Percentiles rank a stretch among this genome's conserved stretches.
Evolutionary conservation across 2,888 invertebrate species (phyloP).

Genomic region (Steromphala cineraria): DNA sequence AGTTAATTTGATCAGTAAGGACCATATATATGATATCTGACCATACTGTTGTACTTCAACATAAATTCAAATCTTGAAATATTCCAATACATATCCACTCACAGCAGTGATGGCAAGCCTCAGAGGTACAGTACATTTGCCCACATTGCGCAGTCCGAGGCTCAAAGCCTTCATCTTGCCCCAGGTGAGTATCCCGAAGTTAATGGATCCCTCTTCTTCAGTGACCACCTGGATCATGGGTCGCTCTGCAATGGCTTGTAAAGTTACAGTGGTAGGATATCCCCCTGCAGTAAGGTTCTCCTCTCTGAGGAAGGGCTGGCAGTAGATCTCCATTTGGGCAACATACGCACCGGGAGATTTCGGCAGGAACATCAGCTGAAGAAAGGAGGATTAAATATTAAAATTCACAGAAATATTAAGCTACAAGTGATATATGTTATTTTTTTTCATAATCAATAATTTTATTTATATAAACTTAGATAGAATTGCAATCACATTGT

Average conservation of each 20-base stretch:
- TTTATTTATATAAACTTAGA: no score
- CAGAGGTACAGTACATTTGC: slow-evolving; percentile 59
- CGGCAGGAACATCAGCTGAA: slow-evolving; percentile 67
- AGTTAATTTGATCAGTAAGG: no score
- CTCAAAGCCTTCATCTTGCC: slow-evolving; percentile 53
- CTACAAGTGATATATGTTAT: no score
- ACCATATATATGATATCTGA: no score
- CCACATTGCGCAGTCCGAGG: slow-evolving; percentile 57
- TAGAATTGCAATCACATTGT: no score
- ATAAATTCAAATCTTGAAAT: no score
- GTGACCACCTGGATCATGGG: slow-evolving; percentile 51
- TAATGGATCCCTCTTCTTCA: slow-evolving; percentile 33
- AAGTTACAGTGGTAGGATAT: slow-evolving; percentile 47
- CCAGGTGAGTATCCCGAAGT: slow-evolving; percentile 66
- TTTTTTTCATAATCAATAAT: no score
- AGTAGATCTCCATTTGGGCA: slow-evolving; percentile 55
- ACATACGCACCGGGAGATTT: slow-evolving; percentile 61
- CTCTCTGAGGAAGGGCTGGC: slow-evolving; percentile 46
- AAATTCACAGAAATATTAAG: no score
- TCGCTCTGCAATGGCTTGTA: slow-evolving; percentile 57
- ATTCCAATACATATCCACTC: slow-evolving; percentile 42
- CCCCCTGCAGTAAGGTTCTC: slow-evolving; percentile 32
- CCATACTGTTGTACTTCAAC: no score
- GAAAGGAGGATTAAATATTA: background rate
- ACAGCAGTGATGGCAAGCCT: slow-evolving; percentile 62